Conservation (phyloP, 2,113 vertebrate genomes). For the mouse (Mus musculus) region GRCm39 chr4:79456001-79456500, state of each 20-base stretch:
- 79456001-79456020: constrained; percentile 27
- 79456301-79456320: background rate
- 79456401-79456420: background rate
- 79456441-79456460: background rate
- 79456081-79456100: background rate
- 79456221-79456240: background rate
- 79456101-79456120: background rate
- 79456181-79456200: background rate
- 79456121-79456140: background rate
- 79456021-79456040: background rate
- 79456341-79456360: background rate
- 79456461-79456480: background rate
- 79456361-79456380: background rate
- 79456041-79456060: background rate
- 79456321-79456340: background rate
- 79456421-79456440: background rate
- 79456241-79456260: background rate
- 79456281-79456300: background rate
- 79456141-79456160: background rate
- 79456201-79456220: background rate
- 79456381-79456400: background rate
- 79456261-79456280: background rate
- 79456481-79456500: background rate
- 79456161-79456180: background rate
- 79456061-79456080: constrained; percentile 33